Conservation (phyloP, 2,113 vertebrate species). For the Platichthys flesus region DNA sequence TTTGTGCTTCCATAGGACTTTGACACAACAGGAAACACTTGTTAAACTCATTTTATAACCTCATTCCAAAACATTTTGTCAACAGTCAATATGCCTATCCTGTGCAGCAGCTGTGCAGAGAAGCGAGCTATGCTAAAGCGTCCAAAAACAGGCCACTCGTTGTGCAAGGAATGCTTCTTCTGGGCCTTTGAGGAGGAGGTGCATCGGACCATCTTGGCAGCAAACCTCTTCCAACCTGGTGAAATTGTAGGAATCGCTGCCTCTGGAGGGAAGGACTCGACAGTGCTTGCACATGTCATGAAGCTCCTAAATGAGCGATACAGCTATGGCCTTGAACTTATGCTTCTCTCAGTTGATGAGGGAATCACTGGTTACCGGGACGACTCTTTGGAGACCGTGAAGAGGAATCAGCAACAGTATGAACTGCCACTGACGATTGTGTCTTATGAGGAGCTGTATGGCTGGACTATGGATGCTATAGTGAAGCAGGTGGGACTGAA, state of each 20-base stretch:
- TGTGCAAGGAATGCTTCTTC: slow-evolving; percentile 90
- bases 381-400: slow-evolving; percentile 88
- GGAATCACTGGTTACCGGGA: slow-evolving; percentile 91
- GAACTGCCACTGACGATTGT: slow-evolving; percentile 88
- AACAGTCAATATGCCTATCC: slow-evolving; percentile 77
- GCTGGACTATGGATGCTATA: slow-evolving; percentile 93
- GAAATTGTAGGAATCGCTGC: slow-evolving; percentile 88
- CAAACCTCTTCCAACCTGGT: slow-evolving; percentile 82
- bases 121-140: slow-evolving; percentile 79
- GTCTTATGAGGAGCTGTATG: slow-evolving; percentile 89
- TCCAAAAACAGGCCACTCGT: slow-evolving; percentile 82
- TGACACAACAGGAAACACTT: not conserved
- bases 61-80: not conserved
- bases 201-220: slow-evolving; percentile 83
- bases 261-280: slow-evolving; percentile 92
- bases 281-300: slow-evolving; percentile 88
- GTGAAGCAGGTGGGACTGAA: slow-evolving; percentile 85
- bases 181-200: slow-evolving; percentile 89
- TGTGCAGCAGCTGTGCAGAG: slow-evolving; percentile 82
- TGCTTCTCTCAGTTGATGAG: slow-evolving; percentile 90
- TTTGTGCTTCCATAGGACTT: not conserved
- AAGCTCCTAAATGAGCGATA: slow-evolving; percentile 85
- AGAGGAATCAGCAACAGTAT: slow-evolving; percentile 86
- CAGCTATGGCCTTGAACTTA: slow-evolving; percentile 82
- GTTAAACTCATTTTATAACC: not conserved